Base-by-base conservation (phyloP, 2,797 vertebrate genomes). In the Monodelphis domestica region DNA sequence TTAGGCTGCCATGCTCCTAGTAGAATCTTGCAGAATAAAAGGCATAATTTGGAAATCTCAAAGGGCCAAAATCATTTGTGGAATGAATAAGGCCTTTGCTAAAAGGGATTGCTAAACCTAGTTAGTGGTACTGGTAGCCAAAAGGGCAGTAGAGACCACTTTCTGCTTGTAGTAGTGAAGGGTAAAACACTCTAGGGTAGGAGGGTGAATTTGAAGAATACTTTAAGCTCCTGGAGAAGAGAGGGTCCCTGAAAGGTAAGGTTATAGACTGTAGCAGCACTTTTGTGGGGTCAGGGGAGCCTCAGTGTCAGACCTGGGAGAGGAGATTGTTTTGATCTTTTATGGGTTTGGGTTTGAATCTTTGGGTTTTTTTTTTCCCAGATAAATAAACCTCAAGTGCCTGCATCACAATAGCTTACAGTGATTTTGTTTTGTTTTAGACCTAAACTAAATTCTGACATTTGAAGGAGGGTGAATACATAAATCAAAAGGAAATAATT, bases 11-110 rank as follows among this genome's bases (percentile, higher is more conserved):
- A 88, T n/a, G 84, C 2, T 91, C 84, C 3, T 56, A 45, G 90
- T 94, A 90, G 89, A 87, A 59, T 12, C 45, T 89, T 91, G 78
- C 28, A 88, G 51, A 50, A 30, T 94, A 91, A 70, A 52, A 51
- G 38, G 5, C 88, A 9, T 89, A 90, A 63, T 70, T 30, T 78
- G 88, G 90, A 95, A 93, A 94, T 93, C n/a, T 30, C 56, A 54
- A 12, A 29, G 92, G 45, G 92, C 94, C 38, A 92, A 56, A 92
- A 94, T 93, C 93, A 90, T 21, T 90, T 90, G 53, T 5, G 17
- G 63, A 29, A n/a, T 94, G 59, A 94, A 78, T 52, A 28, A 87
- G 92, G 55, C n/a, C 91, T 45, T 95, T 91, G 70, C 84, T 55
- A 5, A 4, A 63, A 70, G 63, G n/a, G 17, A 38, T 2, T 38